A percentile compares a stretch with the other conserved stretches of the same genome.
Evolutionary conservation across 2,888 invertebrate species (phyloP).

Genomic region (Xestia ashworthii): DNA sequence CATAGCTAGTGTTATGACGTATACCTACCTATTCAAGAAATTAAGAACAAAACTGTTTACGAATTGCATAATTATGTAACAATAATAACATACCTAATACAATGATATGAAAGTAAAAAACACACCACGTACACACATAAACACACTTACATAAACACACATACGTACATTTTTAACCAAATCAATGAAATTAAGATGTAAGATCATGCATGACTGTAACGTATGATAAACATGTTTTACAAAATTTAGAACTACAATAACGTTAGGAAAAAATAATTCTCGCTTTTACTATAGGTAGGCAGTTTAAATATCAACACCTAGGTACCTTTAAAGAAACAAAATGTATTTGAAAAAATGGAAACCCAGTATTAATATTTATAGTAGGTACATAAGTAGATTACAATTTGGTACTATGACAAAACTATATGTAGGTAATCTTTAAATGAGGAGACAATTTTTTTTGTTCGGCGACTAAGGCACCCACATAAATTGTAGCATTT

Average conservation of each 20-base stretch:
- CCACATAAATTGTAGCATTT: too few relatives aligned
- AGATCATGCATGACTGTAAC: conserved; percentile 9
- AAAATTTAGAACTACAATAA: background rate
- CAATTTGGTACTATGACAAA: background rate
- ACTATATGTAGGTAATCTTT: background rate
- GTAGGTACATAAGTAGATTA: background rate
- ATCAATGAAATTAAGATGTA: too few relatives aligned
- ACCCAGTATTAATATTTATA: background rate
- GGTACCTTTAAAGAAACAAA: background rate
- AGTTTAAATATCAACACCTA: background rate
- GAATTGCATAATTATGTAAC: background rate
- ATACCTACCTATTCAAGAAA: background rate
- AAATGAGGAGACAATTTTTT: too few relatives aligned
- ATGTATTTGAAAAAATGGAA: background rate
- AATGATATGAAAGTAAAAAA: background rate
- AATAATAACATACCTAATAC: too few relatives aligned
- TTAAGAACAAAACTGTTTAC: background rate
- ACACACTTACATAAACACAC: too few relatives aligned
- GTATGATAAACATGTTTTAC: background rate
- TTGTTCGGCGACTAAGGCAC: too few relatives aligned
- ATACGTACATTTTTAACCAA: too few relatives aligned
- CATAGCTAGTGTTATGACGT: conserved; percentile 10
- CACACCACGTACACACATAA: too few relatives aligned
- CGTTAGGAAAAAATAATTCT: background rate
- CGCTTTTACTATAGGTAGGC: background rate